phyloP scores from a whole-genome alignment of 2,888 invertebrate genomes.

The Ectemnius lituratus region DNA sequence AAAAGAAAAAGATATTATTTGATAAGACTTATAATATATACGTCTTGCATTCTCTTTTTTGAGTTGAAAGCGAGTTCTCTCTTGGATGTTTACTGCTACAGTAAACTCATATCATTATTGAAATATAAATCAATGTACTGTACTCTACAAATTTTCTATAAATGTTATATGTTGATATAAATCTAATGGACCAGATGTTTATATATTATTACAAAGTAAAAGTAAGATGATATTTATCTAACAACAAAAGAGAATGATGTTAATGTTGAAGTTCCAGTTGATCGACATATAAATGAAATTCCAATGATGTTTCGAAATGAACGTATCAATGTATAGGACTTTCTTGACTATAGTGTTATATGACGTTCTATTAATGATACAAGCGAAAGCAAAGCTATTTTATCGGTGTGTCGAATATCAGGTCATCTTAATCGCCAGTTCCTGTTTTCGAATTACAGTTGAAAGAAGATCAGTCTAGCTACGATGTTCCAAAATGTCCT shows the following conservation, averaged over 20 bases:
- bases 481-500: conserved; percentile 49
- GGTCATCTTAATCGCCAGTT: conserved; percentile 33
- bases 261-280: conserved; percentile 66
- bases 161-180: conserved; percentile 76
- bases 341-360: conserved; percentile 45
- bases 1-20: conserved; percentile 25
- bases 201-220: conserved; percentile 73
- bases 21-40: conserved; percentile 21
- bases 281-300: conserved; percentile 49
- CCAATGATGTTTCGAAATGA: conserved; percentile 44
- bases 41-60: conserved; percentile 40
- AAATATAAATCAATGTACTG: conserved; percentile 70
- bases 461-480: conserved; percentile 17
- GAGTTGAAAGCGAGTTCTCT: conserved; percentile 59
- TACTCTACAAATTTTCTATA: conserved; percentile 76
- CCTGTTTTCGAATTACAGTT: conserved; percentile 36
- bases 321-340: conserved; percentile 54
- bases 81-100: conserved; percentile 68
- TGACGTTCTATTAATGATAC: conserved; percentile 25
- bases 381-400: conserved; percentile 29
- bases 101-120: conserved; percentile 70
- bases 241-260: conserved; percentile 62
- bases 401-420: conserved; percentile 30
- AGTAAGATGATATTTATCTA: conserved; percentile 73
- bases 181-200: conserved; percentile 77